A percentile compares a stretch with the other conserved stretches of the same genome.
Evolutionary conservation across 2,113 vertebrate genomes (phyloP).

Genomic region (Lycocorax pyrrhopterus): DNA sequence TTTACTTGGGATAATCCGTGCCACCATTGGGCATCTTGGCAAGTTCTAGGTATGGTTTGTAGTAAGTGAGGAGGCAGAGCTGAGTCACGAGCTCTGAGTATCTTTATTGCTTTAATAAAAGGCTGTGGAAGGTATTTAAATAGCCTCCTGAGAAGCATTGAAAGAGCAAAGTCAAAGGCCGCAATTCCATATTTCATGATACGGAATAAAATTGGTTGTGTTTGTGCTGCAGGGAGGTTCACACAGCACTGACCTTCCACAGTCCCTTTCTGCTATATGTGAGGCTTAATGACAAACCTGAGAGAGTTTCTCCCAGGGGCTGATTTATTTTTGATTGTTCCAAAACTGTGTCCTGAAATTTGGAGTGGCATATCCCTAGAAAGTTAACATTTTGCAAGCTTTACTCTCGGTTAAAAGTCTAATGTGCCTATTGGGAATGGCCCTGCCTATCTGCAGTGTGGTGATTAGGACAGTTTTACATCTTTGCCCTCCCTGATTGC

Average conservation of each 20-base stretch:
- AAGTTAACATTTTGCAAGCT: neutral
- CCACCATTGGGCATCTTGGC: neutral
- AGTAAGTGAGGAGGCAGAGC: neutral
- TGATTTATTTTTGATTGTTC: slow-evolving; percentile 5
- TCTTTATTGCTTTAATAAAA: slow-evolving; percentile 44
- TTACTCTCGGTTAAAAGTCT: neutral
- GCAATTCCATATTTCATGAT: neutral
- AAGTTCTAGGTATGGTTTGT: neutral
- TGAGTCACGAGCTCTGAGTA: neutral
- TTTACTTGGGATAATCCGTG: neutral
- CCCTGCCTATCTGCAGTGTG: neutral
- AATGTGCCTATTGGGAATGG: neutral
- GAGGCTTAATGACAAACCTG: neutral
- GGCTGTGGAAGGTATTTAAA: slow-evolving; percentile 8
- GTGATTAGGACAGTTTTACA: neutral
- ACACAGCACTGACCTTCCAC: neutral
- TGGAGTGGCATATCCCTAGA: neutral
- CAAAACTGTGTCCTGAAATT: neutral
- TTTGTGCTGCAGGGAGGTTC: neutral
- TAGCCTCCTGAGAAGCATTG: neutral
- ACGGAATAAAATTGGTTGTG: neutral
- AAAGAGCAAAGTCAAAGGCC: slow-evolving; percentile 3
- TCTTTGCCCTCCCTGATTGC: neutral
- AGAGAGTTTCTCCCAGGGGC: neutral
- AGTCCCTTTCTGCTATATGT: neutral